phyloP scores from a whole-genome alignment of 1,140 invertebrate species.

The Brachionus sp. region DNA sequence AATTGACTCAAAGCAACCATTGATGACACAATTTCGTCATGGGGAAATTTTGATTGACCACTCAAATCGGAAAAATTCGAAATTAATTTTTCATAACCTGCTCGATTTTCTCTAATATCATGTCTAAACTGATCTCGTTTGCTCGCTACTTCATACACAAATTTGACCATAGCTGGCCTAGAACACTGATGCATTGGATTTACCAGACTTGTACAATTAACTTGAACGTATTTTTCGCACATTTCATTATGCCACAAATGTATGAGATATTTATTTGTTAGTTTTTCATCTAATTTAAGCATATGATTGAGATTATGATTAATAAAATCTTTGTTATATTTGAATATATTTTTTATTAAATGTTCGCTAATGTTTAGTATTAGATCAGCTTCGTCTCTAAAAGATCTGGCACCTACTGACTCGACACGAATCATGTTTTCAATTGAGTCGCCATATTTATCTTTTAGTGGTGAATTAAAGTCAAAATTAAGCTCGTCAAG shows the following conservation, averaged over 20 bases:
- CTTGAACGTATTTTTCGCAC: slow-evolving; percentile 43
- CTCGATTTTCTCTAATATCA: slow-evolving; percentile 33
- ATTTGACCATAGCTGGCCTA: slow-evolving; percentile 44
- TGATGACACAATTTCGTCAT: slow-evolving; percentile 24
- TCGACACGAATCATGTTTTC: slow-evolving; percentile 12
- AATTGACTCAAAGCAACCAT: slow-evolving; percentile 43
- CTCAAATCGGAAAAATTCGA: slow-evolving; percentile 24
- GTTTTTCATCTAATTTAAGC: slow-evolving; percentile 40
- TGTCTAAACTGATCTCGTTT: slow-evolving; percentile 40
- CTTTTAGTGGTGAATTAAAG: slow-evolving; percentile 24
- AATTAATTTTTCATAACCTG: slow-evolving; percentile 21
- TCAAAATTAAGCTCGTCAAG: neutral
- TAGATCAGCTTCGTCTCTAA: neutral
- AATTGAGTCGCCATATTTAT: slow-evolving; percentile 38
- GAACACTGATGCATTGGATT: slow-evolving; percentile 45
- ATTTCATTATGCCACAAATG: slow-evolving; percentile 46
- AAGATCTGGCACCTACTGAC: neutral
- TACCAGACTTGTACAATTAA: neutral
- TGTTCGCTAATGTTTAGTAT: slow-evolving; percentile 42
- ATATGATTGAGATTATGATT: slow-evolving; percentile 42
- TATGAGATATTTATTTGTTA: slow-evolving; percentile 26
- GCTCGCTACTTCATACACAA: slow-evolving; percentile 31
- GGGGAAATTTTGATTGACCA: neutral
- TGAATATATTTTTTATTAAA: slow-evolving; percentile 3
- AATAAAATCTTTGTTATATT: slow-evolving; percentile 37